Base-by-base conservation (phyloP, 2,888 invertebrate species). In the Sympetrum striolatum region DNA sequence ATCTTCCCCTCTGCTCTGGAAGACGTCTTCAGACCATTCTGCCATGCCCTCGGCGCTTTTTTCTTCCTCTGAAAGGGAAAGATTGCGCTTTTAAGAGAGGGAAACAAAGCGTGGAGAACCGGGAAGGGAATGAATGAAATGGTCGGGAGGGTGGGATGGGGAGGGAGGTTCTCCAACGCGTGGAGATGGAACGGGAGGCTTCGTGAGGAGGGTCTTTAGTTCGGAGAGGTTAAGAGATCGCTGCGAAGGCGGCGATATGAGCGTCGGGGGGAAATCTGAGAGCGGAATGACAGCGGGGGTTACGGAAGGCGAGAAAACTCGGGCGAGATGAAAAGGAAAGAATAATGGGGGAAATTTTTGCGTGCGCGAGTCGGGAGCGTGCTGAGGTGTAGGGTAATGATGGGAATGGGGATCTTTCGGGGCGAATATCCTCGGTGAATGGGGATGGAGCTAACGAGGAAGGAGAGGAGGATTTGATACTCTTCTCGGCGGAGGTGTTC, bases 291-390 rank as follows among this genome's bases (percentile, higher is more conserved):
- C 53, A 53, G 53, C 53, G 37, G 86, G 86, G 12, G 35, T 35
- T 64, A 35, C 12, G 6, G 25, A 18, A 81, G 81, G 81, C 53
- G 37, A 82, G 82, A 82, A 48, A 44, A 58, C 22, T 53, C 82
- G 82, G 60, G 10, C 2, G 60, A 60, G 60, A 60, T 60, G 86
- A 60, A 60, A 86, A 22, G 60, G 18, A n/a, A 60, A 60, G 86
- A 60, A 86, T 86, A 4, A 86, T 60, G 82, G 60, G 86, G 25
- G 60, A 64, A 86, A 60, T 37, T 86, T 60, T 86, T 60, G 60
- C 60, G 60, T 86, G 86, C n/a, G 86, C 18, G 35, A 58, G 60
- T 18, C 31, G 31, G 53, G 58, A 82, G 86, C 37, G 60, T 39
- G 86, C 60, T 12, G 31, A 48, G 31, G 37, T 35, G 58, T 12